These are phyloP conservation scores for Calliscelio sp. DNA, from an alignment of 2,888 invertebrate species.

Conservation along the genomic window DNA sequence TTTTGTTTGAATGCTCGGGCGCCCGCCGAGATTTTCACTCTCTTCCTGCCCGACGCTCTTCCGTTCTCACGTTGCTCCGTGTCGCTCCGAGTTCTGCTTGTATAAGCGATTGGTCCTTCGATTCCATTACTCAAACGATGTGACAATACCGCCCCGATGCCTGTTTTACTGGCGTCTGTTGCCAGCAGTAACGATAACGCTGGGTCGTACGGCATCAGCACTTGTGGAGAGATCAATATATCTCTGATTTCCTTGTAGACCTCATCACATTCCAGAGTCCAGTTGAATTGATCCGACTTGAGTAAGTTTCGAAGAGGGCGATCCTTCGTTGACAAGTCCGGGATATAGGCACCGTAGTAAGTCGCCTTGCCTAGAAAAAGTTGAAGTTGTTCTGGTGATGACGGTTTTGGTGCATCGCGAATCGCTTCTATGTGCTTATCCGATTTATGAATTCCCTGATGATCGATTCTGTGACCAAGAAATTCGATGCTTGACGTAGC, in stretches of 20 bases:
- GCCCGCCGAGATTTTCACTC: too few species aligned
- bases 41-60: too few species aligned
- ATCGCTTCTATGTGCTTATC: background rate
- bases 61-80: constrained; percentile 39
- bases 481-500: background rate
- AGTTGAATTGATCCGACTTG: background rate
- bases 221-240: background rate
- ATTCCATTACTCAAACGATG: background rate
- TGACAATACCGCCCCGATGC: background rate
- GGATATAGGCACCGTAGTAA: background rate
- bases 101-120: constrained; percentile 36
- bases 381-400: background rate
- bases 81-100: background rate
- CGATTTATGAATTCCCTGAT: background rate
- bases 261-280: background rate
- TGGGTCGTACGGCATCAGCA: constrained; percentile 3
- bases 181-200: constrained; percentile 18
- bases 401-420: background rate
- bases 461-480: background rate
- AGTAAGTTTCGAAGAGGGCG: background rate
- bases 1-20: too few species aligned
- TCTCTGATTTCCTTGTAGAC: background rate
- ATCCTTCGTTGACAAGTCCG: background rate
- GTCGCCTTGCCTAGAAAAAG: background rate
- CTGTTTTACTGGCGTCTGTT: constrained; percentile 13